Percentiles rank a stretch among this genome's conserved stretches.
These are phyloP conservation scores for Agrotis segetum DNA, from an alignment of 2,888 invertebrate genomes.

Conservation along the genomic window DNA sequence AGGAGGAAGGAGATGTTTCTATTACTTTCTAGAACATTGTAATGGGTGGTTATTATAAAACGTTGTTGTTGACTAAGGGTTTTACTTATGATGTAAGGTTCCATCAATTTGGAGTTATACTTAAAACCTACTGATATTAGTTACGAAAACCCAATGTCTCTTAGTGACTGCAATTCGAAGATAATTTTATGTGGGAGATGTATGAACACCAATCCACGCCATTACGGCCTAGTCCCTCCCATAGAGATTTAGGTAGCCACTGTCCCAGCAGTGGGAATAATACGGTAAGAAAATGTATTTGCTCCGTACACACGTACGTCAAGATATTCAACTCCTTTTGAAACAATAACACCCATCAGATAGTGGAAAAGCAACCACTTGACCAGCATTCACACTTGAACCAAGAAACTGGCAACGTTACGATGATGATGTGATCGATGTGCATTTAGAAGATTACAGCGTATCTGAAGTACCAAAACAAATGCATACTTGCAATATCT, in stretches of 20 bases:
- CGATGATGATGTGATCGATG: conserved; percentile 7
- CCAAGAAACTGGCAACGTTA: conserved; percentile 6
- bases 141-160: no score
- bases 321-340: background rate
- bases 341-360: conserved; percentile 4
- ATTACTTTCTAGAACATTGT: conserved; percentile 36
- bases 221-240: no score
- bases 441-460: background rate
- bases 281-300: background rate
- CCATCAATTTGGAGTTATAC: background rate
- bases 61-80: conserved; percentile 11
- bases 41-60: conserved; percentile 25
- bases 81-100: conserved; percentile 33
- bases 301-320: background rate
- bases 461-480: background rate
- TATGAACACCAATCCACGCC: background rate
- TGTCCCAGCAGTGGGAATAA: background rate
- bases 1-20: conserved; percentile 50
- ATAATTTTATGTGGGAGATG: no score
- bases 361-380: conserved; percentile 1
- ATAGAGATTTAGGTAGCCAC: background rate
- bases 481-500: background rate
- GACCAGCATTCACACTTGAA: background rate
- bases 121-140: background rate
- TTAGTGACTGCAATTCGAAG: no score